Base-by-base conservation (phyloP, 2,113 vertebrate genomes). In the Vanacampus margaritifer region DNA sequence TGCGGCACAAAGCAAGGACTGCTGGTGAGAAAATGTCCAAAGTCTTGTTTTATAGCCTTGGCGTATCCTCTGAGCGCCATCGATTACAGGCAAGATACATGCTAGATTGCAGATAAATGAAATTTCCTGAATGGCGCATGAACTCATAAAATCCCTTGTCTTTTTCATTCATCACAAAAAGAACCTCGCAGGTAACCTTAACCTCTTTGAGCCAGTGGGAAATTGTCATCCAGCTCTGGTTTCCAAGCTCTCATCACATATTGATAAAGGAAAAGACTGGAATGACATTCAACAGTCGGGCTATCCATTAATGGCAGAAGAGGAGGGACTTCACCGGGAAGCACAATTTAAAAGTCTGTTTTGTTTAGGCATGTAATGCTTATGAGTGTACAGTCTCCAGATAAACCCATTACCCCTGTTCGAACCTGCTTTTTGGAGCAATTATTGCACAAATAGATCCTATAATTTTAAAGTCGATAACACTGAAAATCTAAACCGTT, bases 341-440 rank as follows among this genome's bases (percentile, higher is more conserved):
- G 85, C 54, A 72, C 84, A 79, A 24, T 80, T 68, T 81, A 64
- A 79, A 78, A 46, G 78, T 68, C 68, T 69, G 78, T 81, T 74
- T 68, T 89, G 85, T 83, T 89, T 87, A 87, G 88, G 88, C 65
- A 89, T 88, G 83, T 85, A 75, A 90, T 90, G 88, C 80, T 83
- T 87, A 89, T 88, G 45, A 66, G 63, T 23, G 6, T 28, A 16
- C 13, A 26, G 23, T 12, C 12, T n/a, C 51, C 21, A 26, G 9
- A 26, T 54, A 26, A 26, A 54, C 11, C 11, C 39, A 41, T 41
- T 41, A 12, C 39, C 39, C 39, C 39, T 81, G 76, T 56, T 83
- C 62, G 71, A 81, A 19, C n/a, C 23, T 13, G n/a, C 4, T 24
- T 11, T 74, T 83, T 80, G 80, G 73, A 85, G 81, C 28, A 16